These are phyloP conservation scores for Drosophila anceps DNA, from an alignment of 2,888 invertebrate genomes.

Conservation along the genomic window DNA sequence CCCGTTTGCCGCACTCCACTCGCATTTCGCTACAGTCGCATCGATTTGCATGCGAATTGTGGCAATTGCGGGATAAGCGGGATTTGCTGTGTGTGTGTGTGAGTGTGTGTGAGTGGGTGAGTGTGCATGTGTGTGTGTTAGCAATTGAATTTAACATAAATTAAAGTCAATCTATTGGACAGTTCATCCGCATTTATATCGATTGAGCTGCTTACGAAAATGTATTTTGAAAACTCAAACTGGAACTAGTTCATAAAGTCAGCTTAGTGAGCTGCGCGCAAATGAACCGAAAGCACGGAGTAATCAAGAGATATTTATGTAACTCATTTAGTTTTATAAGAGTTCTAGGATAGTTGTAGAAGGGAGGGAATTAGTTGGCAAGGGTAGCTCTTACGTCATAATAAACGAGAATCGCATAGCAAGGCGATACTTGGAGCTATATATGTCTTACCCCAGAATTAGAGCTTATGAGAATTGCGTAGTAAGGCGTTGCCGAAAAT, in stretches of 20 bases:
- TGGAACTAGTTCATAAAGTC: constrained; percentile 13
- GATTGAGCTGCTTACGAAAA: constrained; percentile 24
- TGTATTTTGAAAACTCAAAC: constrained; percentile 5
- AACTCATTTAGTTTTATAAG: background rate
- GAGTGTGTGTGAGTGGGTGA: background rate
- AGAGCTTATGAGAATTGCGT: too few relatives aligned
- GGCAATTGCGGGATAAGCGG: constrained; percentile 47
- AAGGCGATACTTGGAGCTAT: too few relatives aligned
- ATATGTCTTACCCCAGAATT: too few relatives aligned
- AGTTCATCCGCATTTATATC: constrained; percentile 12
- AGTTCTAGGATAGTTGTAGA: background rate
- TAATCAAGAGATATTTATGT: background rate
- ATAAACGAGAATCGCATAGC: background rate
- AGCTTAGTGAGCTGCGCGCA: background rate
- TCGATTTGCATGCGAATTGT: constrained; percentile 50
- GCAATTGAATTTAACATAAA: constrained; percentile 45
- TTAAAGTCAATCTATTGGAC: constrained; percentile 23
- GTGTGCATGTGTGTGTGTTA: constrained; percentile 22
- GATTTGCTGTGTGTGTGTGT: constrained; percentile 17
- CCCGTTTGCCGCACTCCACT: background rate
- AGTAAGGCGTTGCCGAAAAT: too few relatives aligned
- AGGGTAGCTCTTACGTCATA: background rate
- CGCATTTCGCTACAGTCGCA: constrained; percentile 3
- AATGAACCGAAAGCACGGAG: background rate
- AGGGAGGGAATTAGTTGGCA: background rate